Evolutionary conservation across 2,113 vertebrate species (phyloP).

Genomic region (Bungarus multicinctus): DNA sequence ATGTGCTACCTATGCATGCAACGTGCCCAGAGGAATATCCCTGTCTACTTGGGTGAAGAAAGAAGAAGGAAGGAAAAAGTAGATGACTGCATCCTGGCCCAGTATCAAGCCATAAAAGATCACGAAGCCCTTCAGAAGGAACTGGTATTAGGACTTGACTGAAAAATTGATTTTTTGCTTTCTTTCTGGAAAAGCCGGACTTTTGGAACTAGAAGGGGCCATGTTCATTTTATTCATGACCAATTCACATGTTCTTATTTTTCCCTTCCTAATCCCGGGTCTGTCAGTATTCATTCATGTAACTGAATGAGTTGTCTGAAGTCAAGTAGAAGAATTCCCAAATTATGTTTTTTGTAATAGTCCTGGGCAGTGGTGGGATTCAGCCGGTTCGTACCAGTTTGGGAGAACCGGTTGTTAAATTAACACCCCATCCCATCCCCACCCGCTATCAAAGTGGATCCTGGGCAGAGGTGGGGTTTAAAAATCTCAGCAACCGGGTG

Average conservation of each 20-base stretch:
- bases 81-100: constrained; percentile 66
- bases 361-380: too few species aligned
- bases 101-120: constrained; percentile 69
- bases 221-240: neutral
- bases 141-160: constrained; percentile 56
- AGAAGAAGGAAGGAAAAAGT: constrained; percentile 62
- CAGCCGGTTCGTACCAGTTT: too few species aligned
- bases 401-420: too few species aligned
- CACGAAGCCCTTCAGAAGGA: constrained; percentile 62
- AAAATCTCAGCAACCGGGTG: too few species aligned
- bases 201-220: neutral
- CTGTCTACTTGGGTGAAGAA: constrained; percentile 61
- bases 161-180: neutral
- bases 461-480: too few species aligned
- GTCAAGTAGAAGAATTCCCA: too few species aligned
- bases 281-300: neutral
- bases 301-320: neutral
- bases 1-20: constrained; percentile 83
- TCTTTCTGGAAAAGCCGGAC: neutral
- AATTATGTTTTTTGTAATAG: too few species aligned
- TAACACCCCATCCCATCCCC: too few species aligned
- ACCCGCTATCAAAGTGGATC: too few species aligned
- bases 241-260: neutral
- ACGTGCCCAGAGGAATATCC: constrained; percentile 69
- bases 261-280: neutral